These are phyloP conservation scores for Sorex maritimensis DNA, from an alignment of 2,797 vertebrate genomes.

Conservation along the genomic window DNA sequence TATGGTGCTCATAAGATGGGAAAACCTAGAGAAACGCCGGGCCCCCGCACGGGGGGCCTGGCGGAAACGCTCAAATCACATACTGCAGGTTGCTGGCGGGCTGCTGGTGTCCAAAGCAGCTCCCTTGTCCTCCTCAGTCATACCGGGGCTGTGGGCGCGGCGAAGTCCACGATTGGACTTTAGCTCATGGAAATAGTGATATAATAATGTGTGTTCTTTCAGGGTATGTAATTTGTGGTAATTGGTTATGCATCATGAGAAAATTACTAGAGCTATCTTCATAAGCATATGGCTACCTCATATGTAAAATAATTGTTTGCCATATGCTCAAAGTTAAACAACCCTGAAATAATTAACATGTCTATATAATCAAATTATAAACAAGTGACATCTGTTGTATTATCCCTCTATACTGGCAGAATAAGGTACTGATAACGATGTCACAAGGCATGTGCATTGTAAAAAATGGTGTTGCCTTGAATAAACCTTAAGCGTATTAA, in stretches of 20 bases:
- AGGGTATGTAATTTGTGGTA: background rate
- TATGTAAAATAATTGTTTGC: background rate
- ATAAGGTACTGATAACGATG: background rate
- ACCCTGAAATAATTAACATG: background rate
- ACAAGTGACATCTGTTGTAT: background rate
- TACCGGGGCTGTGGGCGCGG: no score
- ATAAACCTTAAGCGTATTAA: background rate
- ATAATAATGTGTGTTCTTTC: background rate
- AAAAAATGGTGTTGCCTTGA: background rate
- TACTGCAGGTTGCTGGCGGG: no score
- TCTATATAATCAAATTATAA: conserved; percentile 20
- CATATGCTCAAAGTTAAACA: background rate
- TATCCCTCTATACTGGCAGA: background rate
- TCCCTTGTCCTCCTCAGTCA: no score
- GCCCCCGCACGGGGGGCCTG: no score
- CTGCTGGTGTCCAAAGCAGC: no score
- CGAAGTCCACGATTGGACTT: background rate
- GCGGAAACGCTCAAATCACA: no score
- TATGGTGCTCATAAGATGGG: no score
- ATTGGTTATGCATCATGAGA: background rate
- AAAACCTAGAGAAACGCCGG: no score
- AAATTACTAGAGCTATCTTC: background rate
- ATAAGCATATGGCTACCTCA: conserved; percentile 10
- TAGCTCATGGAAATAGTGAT: background rate
- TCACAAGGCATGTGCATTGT: background rate